Percentiles rank a stretch among this genome's conserved stretches.
Conservation (phyloP, 1,140 invertebrate species). For the Cherax destructor region DNA sequence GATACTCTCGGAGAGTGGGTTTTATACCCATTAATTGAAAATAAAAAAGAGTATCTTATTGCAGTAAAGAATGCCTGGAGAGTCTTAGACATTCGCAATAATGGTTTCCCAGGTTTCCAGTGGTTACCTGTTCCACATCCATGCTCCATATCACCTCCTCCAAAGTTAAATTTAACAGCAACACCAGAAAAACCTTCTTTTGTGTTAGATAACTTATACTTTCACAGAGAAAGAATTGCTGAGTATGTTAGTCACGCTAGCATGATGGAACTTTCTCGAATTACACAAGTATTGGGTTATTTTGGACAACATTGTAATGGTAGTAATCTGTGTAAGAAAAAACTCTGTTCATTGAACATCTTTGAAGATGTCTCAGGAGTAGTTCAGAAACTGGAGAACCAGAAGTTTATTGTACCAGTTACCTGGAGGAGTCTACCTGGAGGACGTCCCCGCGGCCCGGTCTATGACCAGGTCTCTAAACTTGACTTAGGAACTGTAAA, state of each 20-base stretch:
- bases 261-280: too few species aligned
- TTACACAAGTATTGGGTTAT: constrained; percentile 37
- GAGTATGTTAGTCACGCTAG: background rate
- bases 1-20: constrained; percentile 14
- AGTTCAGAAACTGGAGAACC: background rate
- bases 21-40: background rate
- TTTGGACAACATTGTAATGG: background rate
- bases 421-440: too few species aligned
- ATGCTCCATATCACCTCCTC: background rate
- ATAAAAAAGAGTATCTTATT: background rate
- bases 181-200: constrained; percentile 4
- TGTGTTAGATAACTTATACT: constrained; percentile 14
- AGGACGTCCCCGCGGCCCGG: too few species aligned
- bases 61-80: constrained; percentile 11
- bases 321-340: background rate
- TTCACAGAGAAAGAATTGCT: background rate
- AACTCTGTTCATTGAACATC: constrained; percentile 9
- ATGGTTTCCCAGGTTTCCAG: background rate
- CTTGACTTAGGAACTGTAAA: background rate
- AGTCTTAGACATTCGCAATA: background rate
- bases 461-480: too few species aligned
- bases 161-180: constrained; percentile 12
- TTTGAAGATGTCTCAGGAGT: constrained; percentile 15
- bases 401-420: constrained; percentile 34
- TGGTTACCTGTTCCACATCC: constrained; percentile 16